Base-by-base conservation (phyloP, 2,797 vertebrate genomes). In the Sylvilagus floridanus region DNA sequence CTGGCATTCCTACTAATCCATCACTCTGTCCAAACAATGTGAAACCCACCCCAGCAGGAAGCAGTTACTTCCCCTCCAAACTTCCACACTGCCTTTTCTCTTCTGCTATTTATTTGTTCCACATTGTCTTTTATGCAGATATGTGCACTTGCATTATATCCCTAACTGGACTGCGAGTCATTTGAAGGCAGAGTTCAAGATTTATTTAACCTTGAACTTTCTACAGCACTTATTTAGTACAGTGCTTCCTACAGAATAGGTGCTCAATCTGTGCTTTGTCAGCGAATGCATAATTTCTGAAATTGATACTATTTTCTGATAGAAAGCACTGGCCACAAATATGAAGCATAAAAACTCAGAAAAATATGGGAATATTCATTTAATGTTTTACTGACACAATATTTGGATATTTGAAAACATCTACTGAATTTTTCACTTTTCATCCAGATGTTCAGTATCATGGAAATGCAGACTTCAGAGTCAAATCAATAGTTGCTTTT, bases 381-480 rank as follows among this genome's bases (percentile, higher is more conserved):
- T 96, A 81, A 90, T 96, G 90, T 88, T 95, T 96, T 95, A 95
- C 24, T 0, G 5, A 94, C 76, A 97, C 71, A 85, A 37, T 96
- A 84, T 96, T 91, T 96, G 52, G 77, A 72, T 93, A 96, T 96
- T 94, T 96, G 88, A 90, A 96, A 96, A 95, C 89, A 94, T 92
- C 91, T 90, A 77, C 73, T 93, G 84, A 83, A 93, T 94, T 96
- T 92, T 89, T 91, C 71, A 95, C 92, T 96, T 66, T 96, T 95
- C 85, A 96, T 98, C 96, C 97, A 97, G 98, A 97, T 98, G 97
- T 98, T 97, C 97, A 93, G 96, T 96, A 89, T 91, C 95, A 96
- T 92, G 83, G 93, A 96, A 96, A 96, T 24, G 14, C 60, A 84
- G 73, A 94, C 71, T 95, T 91, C 22, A 87, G 68, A 96, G 91